A percentile compares a stretch with the other conserved stretches of the same genome.
Conservation (phyloP, 1,140 invertebrate genomes). For the Tetragonula clypearis region DNA sequence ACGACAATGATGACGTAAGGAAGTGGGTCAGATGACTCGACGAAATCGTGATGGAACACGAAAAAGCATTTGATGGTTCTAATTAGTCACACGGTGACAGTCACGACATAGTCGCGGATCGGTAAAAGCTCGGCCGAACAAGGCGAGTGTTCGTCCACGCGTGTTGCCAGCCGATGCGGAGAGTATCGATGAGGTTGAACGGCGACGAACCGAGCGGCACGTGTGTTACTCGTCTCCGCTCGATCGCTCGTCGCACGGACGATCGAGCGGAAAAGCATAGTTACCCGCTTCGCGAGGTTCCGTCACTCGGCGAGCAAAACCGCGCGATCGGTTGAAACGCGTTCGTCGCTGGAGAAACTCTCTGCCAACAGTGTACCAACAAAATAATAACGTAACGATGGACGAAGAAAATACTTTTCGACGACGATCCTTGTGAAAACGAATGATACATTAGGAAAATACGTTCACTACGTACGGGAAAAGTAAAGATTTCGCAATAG, state of each 20-base stretch:
- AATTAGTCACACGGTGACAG: neutral
- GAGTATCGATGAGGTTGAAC: neutral
- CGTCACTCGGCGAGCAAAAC: conserved; percentile 13
- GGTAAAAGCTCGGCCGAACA: neutral
- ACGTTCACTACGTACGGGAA: no score
- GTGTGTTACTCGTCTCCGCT: neutral
- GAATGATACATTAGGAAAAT: no score
- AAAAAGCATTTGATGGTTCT: no score
- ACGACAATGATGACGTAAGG: no score
- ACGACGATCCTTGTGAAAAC: no score
- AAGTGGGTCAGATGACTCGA: no score
- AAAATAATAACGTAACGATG: no score
- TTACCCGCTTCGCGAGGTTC: neutral
- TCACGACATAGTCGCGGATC: neutral
- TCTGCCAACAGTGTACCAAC: neutral
- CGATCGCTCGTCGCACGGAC: neutral
- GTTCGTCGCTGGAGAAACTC: neutral
- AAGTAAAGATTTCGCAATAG: no score
- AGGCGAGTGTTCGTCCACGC: conserved; percentile 55
- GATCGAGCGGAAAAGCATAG: conserved; percentile 23
- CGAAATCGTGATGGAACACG: no score
- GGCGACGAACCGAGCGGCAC: conserved; percentile 4
- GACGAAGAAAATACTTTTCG: no score
- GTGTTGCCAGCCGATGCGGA: conserved; percentile 3
- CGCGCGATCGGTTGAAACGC: neutral